phyloP scores from a whole-genome alignment of 2,888 invertebrate genomes.

The Rapana venosa region DNA sequence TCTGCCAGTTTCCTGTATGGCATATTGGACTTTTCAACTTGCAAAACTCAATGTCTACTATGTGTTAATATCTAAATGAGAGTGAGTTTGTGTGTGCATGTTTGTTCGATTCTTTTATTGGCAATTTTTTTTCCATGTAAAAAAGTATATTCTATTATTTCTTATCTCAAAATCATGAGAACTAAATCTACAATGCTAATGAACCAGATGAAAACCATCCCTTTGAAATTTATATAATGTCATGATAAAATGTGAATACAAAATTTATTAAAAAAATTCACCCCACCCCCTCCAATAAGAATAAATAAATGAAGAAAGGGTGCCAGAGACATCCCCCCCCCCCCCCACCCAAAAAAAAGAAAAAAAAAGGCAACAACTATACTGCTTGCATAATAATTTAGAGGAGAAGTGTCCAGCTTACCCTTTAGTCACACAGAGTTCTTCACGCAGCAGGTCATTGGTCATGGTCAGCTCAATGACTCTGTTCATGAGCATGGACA shows the following conservation, averaged over 20 bases:
- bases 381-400: background rate
- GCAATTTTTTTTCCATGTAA: too few relatives aligned
- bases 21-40: background rate
- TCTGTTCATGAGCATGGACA: constrained; percentile 49
- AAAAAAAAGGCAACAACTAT: background rate
- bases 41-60: background rate
- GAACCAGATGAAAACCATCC: too few relatives aligned
- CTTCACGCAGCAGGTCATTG: constrained; percentile 34
- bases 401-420: background rate
- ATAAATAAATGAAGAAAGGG: background rate
- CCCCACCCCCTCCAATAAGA: background rate
- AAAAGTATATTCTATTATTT: too few relatives aligned
- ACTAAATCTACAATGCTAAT: too few relatives aligned
- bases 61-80: too few relatives aligned
- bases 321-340: background rate
- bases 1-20: constrained; percentile 7
- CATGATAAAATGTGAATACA: too few relatives aligned
- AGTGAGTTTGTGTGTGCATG: too few relatives aligned
- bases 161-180: too few relatives aligned
- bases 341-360: background rate
- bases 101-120: too few relatives aligned
- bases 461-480: background rate
- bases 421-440: constrained; percentile 24
- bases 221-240: too few relatives aligned
- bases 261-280: too few relatives aligned